These are phyloP conservation scores for Acanthurus tractus DNA, from an alignment of 2,797 vertebrate species.

Conservation along the genomic window DNA sequence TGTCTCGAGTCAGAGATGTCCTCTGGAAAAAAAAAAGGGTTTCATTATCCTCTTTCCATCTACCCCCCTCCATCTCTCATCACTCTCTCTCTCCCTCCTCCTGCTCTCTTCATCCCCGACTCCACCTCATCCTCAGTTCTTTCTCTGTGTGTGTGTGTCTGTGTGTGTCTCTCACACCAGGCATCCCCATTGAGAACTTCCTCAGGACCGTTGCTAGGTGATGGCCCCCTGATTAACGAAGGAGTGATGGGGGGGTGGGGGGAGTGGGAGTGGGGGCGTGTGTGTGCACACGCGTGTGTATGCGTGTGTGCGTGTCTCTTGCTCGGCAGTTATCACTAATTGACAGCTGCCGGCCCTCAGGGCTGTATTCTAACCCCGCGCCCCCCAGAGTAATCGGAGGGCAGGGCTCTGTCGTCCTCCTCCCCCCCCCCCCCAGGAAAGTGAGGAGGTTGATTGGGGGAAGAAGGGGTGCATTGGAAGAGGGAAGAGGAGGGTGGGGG, in stretches of 20 bases:
- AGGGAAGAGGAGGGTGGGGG: constrained; percentile 69
- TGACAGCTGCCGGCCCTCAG: constrained; percentile 98
- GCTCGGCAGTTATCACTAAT: constrained; percentile 95
- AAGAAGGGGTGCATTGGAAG: constrained; percentile 28
- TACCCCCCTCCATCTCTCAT: constrained; percentile 67
- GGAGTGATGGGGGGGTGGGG: constrained; percentile 33
- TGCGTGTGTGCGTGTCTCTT: constrained; percentile 62
- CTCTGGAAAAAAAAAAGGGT: constrained; percentile 65
- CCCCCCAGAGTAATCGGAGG: constrained; percentile 93
- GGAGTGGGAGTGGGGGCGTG: constrained; percentile 37
- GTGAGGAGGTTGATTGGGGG: constrained; percentile 57
- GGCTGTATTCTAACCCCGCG: constrained; percentile 95
- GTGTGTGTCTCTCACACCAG: constrained; percentile 75
- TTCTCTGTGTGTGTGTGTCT: too few relatives aligned
- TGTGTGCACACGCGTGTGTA: constrained; percentile 29
- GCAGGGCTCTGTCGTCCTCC: constrained; percentile 90
- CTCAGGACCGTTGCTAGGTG: constrained; percentile 92
- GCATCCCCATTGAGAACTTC: constrained; percentile 88
- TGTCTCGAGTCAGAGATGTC: constrained; percentile 54
- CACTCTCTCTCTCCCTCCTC: constrained; percentile 54
- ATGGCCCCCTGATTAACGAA: constrained; percentile 91
- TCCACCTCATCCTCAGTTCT: constrained; percentile 63
- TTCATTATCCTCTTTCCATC: constrained; percentile 72
- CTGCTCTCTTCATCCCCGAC: constrained; percentile 54
- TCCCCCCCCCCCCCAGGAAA: constrained; percentile 46